phyloP scores from a whole-genome alignment of 64 coral and sea anemone species.

The Porites australiensis region DNA sequence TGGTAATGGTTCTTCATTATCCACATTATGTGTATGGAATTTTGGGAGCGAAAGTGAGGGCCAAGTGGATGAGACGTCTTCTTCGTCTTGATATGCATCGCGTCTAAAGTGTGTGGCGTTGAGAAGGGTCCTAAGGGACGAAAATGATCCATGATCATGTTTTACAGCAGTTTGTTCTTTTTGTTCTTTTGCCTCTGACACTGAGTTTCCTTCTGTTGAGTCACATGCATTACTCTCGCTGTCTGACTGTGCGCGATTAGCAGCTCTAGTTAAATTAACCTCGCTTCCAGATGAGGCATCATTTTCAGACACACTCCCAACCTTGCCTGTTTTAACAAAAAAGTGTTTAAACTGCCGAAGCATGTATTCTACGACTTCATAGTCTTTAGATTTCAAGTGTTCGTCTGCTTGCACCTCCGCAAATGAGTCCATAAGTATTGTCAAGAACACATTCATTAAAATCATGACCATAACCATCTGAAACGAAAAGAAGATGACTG shows the following conservation, averaged over 20 bases:
- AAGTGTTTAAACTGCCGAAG: conserved; percentile 45
- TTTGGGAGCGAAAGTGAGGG: not conserved
- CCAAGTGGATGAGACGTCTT: not conserved
- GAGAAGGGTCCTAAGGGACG: not conserved
- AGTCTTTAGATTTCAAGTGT: conserved; percentile 58
- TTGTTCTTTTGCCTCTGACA: not conserved
- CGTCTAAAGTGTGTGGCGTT: not conserved
- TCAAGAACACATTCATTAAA: conserved; percentile 87
- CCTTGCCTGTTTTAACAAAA: conserved; percentile 44
- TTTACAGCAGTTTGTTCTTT: not conserved
- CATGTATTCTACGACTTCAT: conserved; percentile 69
- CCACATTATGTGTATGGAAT: not conserved
- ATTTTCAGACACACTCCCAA: not conserved
- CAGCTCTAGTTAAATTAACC: not conserved
- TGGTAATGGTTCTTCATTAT: not conserved
- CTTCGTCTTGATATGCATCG: not conserved
- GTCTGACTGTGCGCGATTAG: not conserved
- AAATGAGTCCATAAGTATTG: conserved; percentile 92
- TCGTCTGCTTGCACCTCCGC: conserved; percentile 84
- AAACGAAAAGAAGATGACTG: conserved; percentile 90
- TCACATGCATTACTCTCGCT: not conserved
- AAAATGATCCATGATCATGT: not conserved
- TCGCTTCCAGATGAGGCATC: not conserved
- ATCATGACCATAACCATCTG: conserved; percentile 97
- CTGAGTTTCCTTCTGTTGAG: not conserved